Evolutionary conservation across 53 echinoderm and acorn worm genomes (phyloP), one percentile per base, ranked within the genome.

Genomic region (Patiria pectinifera): DNA sequence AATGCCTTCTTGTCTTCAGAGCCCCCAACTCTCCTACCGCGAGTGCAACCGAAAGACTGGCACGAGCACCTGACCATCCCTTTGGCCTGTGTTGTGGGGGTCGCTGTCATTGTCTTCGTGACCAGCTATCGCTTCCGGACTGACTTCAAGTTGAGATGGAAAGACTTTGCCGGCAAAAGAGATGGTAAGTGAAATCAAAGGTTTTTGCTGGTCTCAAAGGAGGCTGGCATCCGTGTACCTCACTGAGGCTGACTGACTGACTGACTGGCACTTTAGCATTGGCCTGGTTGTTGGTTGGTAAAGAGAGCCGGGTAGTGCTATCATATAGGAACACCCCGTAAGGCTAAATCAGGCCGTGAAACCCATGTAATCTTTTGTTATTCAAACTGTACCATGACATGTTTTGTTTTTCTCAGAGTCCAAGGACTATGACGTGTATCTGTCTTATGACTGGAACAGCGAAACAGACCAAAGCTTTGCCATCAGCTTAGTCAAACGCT

Each of bases 361-460:
- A 53, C 53, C 8, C 53, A 53, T 53, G 6, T 8, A 6, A 8
- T 53, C 5, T 53, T 53, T 53, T 53, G 53, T 53, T 53, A 11
- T 11, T 15, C 66, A 66, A 66, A 66, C 66, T 18, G 15, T 14
- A 66, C 66, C 66, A 11, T 66, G 23, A 74, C 24, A 5, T 74
- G 18, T 23, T 24, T 15, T 71, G 23, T 19, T 8, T 60, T 46
- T 48, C 26, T 48, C 49, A 76, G 58, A 48, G 16, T 59, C 19
- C 45, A 93, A 93, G 47, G 21, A 0, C 60, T 69, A 83, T 62
- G 93, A 93, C 45, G 93, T 89, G 18, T 93, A 89, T 48, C 60
- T 93, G 62, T 93, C 93, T 35, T 89, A 93, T 22, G 88, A 87
- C 60, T 87, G 87, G 87, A 59, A 59, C 62, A 77, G 61, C 61